Evolutionary conservation across 2,113 vertebrate species (phyloP).

Genomic region (Nesogale talazaci): DNA sequence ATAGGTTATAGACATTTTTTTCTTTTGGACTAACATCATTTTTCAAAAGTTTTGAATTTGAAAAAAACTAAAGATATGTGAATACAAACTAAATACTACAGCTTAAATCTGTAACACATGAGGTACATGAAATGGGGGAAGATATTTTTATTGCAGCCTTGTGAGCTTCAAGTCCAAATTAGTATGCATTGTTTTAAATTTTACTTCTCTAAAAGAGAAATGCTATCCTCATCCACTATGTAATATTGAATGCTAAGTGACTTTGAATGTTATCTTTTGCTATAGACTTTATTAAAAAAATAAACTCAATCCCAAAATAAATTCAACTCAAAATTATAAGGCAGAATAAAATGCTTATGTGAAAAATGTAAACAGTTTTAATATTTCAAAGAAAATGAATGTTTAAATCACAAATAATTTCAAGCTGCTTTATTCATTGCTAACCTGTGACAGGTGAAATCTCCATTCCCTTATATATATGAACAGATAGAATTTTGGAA

Average conservation of each 20-base stretch:
- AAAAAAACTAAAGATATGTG: too few species aligned
- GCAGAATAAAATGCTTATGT: background rate
- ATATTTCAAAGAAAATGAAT: background rate
- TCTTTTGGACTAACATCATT: background rate
- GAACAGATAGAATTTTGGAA: background rate
- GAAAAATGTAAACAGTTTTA: background rate
- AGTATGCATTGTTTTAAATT: background rate
- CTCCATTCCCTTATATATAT: background rate
- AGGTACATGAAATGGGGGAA: background rate
- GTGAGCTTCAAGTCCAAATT: background rate
- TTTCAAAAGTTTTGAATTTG: background rate
- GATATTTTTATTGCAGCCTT: background rate
- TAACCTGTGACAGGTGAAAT: background rate
- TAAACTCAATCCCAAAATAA: background rate
- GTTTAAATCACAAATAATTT: background rate
- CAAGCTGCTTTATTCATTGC: background rate
- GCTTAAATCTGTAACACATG: background rate
- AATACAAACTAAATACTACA: background rate
- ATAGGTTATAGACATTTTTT: background rate
- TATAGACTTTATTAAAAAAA: background rate
- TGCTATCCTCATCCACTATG: background rate
- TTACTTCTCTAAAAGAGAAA: background rate
- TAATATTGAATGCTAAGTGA: background rate
- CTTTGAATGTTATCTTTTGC: background rate
- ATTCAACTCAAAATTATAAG: background rate